Evolutionary conservation across 1,140 invertebrate species (phyloP).

Genomic region (Theocolax elegans): DNA sequence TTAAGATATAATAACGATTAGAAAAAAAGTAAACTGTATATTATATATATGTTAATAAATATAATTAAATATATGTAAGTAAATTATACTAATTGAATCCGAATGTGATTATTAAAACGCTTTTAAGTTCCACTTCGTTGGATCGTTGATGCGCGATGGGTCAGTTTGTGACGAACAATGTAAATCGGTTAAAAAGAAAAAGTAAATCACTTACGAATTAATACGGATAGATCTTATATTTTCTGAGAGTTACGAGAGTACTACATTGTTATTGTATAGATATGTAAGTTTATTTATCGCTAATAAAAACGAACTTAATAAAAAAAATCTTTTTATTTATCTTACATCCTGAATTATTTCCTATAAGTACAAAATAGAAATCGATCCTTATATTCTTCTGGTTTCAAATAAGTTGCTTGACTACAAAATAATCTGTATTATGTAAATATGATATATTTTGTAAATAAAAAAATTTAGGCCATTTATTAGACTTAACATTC

Average conservation of each 20-base stretch:
- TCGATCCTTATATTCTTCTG: too few relatives aligned
- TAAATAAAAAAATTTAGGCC: too few relatives aligned
- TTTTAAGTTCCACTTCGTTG: constrained; percentile 33
- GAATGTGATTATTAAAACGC: constrained; percentile 36
- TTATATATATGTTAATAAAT: constrained; percentile 4
- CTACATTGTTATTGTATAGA: constrained; percentile 67
- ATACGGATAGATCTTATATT: constrained; percentile 61
- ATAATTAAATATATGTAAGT: constrained; percentile 10
- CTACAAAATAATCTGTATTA: too few relatives aligned
- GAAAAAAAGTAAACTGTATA: not conserved
- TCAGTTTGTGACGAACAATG: constrained; percentile 21
- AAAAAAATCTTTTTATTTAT: constrained; percentile 34
- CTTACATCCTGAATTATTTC: not conserved
- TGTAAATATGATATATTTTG: too few relatives aligned
- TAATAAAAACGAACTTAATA: constrained; percentile 67
- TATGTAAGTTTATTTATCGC: constrained; percentile 69
- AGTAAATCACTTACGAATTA: constrained; percentile 49
- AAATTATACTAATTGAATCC: constrained; percentile 6
- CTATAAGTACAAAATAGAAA: not conserved
- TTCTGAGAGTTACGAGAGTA: constrained; percentile 64
- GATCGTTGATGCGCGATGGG: constrained; percentile 22
- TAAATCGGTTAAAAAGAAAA: too few relatives aligned
- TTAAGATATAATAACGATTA: constrained; percentile 28
- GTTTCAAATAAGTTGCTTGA: too few relatives aligned
- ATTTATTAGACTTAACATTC: too few relatives aligned